These are phyloP conservation scores for Phenganax marumi DNA, from an alignment of 92 coral and sea anemone genomes.

Conservation along the genomic window DNA sequence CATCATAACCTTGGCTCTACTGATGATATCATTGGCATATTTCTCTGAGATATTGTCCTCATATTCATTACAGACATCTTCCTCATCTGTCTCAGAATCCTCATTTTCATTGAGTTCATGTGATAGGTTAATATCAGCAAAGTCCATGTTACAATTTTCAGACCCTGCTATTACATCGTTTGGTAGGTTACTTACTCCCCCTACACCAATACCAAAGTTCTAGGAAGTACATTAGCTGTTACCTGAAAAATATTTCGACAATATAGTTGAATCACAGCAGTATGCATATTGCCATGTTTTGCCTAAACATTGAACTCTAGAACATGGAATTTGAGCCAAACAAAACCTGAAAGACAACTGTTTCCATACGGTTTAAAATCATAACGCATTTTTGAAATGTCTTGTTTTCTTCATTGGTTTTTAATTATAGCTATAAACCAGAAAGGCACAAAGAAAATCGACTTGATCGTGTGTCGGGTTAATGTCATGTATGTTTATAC, in stretches of 20 bases:
- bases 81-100: not conserved
- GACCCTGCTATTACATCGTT: slow-evolving; percentile 1
- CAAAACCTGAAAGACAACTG: too few species aligned
- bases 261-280: too few species aligned
- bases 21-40: not conserved
- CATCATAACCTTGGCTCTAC: not conserved
- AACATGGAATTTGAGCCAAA: too few species aligned
- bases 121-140: not conserved
- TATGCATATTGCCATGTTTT: too few species aligned
- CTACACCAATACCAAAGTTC: not conserved
- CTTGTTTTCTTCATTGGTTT: too few species aligned
- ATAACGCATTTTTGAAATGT: too few species aligned
- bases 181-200: not conserved
- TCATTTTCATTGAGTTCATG: not conserved
- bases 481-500: too few species aligned
- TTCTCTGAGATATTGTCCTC: not conserved
- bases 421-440: too few species aligned
- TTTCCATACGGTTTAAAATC: too few species aligned
- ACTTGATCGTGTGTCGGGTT: too few species aligned
- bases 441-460: too few species aligned
- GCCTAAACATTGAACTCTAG: too few species aligned
- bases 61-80: not conserved
- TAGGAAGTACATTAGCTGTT: slow-evolving; percentile 36
- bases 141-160: not conserved
- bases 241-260: slow-evolving; percentile 41